Conservation (phyloP, 2,888 invertebrate genomes). For the Mythimna loreyi region DNA sequence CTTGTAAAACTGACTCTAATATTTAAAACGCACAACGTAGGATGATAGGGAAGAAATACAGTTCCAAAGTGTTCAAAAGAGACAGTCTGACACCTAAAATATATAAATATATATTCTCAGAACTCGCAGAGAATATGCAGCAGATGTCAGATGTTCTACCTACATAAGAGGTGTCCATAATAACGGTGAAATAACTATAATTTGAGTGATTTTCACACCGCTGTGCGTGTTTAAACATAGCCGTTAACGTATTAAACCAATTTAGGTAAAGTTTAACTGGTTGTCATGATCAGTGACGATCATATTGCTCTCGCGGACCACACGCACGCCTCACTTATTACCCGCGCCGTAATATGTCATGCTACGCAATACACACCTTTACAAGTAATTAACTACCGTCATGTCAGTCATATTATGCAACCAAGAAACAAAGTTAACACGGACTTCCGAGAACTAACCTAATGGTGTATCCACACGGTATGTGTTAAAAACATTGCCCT, state of each 20-base stretch:
- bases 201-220: constrained; percentile 39
- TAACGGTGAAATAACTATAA: constrained; percentile 35
- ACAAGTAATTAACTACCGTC: constrained; percentile 3
- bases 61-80: background rate
- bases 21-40: background rate
- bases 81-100: background rate
- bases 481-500: too few relatives aligned
- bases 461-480: too few relatives aligned
- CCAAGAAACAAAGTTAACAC: constrained; percentile 7
- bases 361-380: background rate
- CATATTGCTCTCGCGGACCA: constrained; percentile 17
- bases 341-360: constrained; percentile 4
- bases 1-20: background rate
- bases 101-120: background rate
- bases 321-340: constrained; percentile 44
- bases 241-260: constrained; percentile 59
- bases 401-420: constrained; percentile 17
- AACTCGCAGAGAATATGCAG: background rate
- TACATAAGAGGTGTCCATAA: background rate
- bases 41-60: background rate
- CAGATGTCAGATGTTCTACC: constrained; percentile 5
- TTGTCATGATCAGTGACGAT: constrained; percentile 51
- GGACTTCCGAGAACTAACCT: constrained; percentile 17
- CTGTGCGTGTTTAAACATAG: constrained; percentile 59
- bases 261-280: constrained; percentile 50